Conservation (phyloP, 2,113 vertebrate species). For the Galbula dea region DNA sequence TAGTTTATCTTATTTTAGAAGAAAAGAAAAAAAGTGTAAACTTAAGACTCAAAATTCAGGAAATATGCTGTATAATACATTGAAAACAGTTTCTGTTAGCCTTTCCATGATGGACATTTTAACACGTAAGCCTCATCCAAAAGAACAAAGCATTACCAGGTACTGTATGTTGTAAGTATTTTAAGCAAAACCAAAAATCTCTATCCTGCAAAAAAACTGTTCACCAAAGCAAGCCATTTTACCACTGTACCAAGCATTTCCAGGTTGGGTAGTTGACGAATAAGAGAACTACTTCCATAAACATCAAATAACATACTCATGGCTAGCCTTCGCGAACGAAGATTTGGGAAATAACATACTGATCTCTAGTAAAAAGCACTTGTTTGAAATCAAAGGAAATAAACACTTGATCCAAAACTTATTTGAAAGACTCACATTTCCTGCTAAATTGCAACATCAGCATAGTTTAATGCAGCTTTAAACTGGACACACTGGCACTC, state of each 20-base stretch:
- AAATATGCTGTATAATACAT: not conserved
- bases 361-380: too few species aligned
- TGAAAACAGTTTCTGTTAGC: not conserved
- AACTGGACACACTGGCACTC: not conserved
- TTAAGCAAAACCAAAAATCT: not conserved
- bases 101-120: not conserved
- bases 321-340: too few species aligned
- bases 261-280: not conserved
- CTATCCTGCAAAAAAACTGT: not conserved
- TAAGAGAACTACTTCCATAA: not conserved
- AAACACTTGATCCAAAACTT: not conserved
- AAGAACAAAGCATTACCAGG: not conserved
- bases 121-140: not conserved
- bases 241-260: not conserved
- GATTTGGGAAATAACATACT: too few species aligned
- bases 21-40: not conserved
- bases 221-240: not conserved
- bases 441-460: not conserved
- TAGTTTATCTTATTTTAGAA: not conserved
- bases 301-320: too few species aligned
- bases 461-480: not conserved
- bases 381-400: constrained; percentile 23
- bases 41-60: not conserved
- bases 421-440: not conserved
- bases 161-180: not conserved